These are phyloP conservation scores for Sycon ciliatum DNA, from an alignment of 37 sponge, comb jelly and placozoan species.

Conservation along the genomic window DNA sequence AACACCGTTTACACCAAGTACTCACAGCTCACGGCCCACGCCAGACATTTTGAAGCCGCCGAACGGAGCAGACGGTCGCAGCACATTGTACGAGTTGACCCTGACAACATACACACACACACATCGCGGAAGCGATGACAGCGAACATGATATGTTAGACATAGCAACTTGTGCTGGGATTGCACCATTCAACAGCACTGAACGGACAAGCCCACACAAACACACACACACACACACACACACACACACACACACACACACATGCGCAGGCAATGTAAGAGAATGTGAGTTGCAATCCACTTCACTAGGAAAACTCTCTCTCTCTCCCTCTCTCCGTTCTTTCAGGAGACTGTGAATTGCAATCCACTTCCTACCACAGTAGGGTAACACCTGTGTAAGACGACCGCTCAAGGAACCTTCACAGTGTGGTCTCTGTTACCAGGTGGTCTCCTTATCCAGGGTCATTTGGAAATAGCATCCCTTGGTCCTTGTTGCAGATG, in stretches of 20 bases:
- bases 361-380: background rate
- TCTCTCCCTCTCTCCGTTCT: background rate
- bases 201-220: too few species aligned
- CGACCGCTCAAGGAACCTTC: too few species aligned
- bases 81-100: constrained; percentile 64
- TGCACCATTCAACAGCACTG: too few species aligned
- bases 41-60: constrained; percentile 97
- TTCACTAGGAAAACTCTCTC: background rate
- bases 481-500: too few species aligned
- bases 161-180: too few species aligned
- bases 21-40: constrained; percentile 68
- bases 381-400: too few species aligned
- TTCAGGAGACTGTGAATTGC: background rate
- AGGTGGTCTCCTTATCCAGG: too few species aligned
- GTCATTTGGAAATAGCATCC: too few species aligned
- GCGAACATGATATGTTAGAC: too few species aligned
- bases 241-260: constrained; percentile 31
- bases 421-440: too few species aligned
- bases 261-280: background rate
- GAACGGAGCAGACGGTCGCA: constrained; percentile 63
- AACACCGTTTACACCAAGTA: background rate
- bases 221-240: constrained; percentile 33
- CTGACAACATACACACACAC: background rate
- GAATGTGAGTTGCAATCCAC: background rate
- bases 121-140: background rate